A percentile compares a stretch with the other conserved stretches of the same genome.
Conservation (phyloP, 2,113 vertebrate species). For the Formicarius rufipectus region DNA sequence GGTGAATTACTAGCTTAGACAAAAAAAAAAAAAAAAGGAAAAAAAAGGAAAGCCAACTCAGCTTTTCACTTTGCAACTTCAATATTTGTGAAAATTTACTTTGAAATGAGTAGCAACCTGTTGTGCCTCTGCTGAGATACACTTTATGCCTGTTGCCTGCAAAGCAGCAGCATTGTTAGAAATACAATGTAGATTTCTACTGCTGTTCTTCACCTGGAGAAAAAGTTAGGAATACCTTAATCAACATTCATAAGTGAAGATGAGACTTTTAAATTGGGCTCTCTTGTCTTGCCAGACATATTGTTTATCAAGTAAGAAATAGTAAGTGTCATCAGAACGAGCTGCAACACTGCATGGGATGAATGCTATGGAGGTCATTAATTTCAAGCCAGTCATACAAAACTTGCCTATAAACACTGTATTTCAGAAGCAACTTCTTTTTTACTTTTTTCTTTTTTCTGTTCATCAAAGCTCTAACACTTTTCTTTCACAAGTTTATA, state of each 20-base stretch:
- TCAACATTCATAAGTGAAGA: neutral
- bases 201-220: neutral
- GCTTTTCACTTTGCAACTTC: neutral
- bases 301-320: neutral
- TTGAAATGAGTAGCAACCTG: rapidly evolving
- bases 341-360: neutral
- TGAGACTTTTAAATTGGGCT: neutral
- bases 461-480: neutral
- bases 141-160: neutral
- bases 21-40: neutral
- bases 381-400: neutral
- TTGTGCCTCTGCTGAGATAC: neutral
- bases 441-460: neutral
- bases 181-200: neutral
- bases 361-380: neutral
- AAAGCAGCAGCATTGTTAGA: neutral
- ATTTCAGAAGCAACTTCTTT: neutral
- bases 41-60: neutral
- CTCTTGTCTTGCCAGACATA: neutral
- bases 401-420: neutral
- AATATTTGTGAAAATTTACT: neutral
- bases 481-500: neutral
- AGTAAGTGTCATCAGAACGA: neutral
- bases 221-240: neutral
- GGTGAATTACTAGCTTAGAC: neutral